A percentile compares a stretch with the other conserved stretches of the same genome.
These are phyloP conservation scores for Lontra canadensis DNA, from an alignment of 2,113 vertebrate genomes.

Conservation along the genomic window DNA sequence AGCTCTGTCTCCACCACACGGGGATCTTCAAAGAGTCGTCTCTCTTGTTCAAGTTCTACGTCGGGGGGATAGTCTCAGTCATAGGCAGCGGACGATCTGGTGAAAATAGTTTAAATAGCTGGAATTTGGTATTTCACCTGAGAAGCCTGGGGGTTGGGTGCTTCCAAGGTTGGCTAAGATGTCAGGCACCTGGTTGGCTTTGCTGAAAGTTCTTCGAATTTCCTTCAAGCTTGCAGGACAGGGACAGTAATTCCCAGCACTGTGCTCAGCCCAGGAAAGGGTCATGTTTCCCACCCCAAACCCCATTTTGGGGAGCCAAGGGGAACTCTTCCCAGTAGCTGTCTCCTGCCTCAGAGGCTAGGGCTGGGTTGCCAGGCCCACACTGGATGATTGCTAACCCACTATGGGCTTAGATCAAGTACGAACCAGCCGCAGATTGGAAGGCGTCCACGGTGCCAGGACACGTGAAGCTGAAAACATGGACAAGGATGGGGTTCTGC, in stretches of 20 bases:
- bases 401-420: neutral
- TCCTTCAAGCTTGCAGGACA: neutral
- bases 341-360: neutral
- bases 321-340: neutral
- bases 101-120: neutral
- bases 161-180: neutral
- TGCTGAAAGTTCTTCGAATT: no score
- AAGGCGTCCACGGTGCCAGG: rapidly evolving
- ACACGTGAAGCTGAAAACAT: rapidly evolving
- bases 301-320: rapidly evolving
- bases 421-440: neutral
- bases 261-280: neutral
- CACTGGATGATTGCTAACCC: rapidly evolving
- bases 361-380: no score
- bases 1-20: neutral
- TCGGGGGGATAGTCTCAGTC: neutral
- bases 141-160: neutral
- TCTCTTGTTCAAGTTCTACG: neutral
- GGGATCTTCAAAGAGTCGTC: neutral
- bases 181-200: neutral
- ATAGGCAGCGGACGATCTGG: neutral
- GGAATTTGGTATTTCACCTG: neutral
- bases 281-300: no score
- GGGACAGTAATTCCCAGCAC: neutral
- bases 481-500: neutral